phyloP scores from a whole-genome alignment of 1,140 invertebrate species.

The Lasaia peninsularis region DNA sequence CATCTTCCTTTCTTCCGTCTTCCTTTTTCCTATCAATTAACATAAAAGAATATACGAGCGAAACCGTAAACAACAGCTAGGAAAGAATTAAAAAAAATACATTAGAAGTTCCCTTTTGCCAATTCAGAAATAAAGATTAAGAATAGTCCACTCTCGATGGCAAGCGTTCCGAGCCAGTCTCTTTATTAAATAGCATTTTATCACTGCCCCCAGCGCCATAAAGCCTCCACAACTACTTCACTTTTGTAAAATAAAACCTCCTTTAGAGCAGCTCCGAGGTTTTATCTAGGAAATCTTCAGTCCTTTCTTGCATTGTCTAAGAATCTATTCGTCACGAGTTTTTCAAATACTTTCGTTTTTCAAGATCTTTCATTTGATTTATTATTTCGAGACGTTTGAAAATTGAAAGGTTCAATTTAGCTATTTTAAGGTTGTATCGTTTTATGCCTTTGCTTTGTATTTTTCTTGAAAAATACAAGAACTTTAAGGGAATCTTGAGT shows the following conservation, averaged over 20 bases:
- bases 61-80: too few relatives aligned
- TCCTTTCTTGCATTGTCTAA: slow-evolving; percentile 43
- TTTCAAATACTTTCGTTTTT: slow-evolving; percentile 38
- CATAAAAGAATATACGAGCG: too few relatives aligned
- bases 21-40: too few relatives aligned
- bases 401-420: not conserved
- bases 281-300: slow-evolving; percentile 51
- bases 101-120: too few relatives aligned
- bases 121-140: not conserved
- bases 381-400: slow-evolving; percentile 1
- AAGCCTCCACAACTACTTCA: slow-evolving; percentile 39
- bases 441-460: too few relatives aligned
- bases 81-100: too few relatives aligned
- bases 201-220: slow-evolving; percentile 38
- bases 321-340: slow-evolving; percentile 30
- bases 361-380: slow-evolving; percentile 1
- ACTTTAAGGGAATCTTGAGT: too few relatives aligned
- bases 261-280: slow-evolving; percentile 30
- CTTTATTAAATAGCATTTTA: slow-evolving; percentile 54
- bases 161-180: slow-evolving; percentile 18
- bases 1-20: too few relatives aligned
- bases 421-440: too few relatives aligned
- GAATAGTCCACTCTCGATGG: not conserved
- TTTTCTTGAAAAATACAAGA: too few relatives aligned
- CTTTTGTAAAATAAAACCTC: slow-evolving; percentile 58